Conservation (phyloP, 2,888 invertebrate species). For the Serripes groenlandicus region DNA sequence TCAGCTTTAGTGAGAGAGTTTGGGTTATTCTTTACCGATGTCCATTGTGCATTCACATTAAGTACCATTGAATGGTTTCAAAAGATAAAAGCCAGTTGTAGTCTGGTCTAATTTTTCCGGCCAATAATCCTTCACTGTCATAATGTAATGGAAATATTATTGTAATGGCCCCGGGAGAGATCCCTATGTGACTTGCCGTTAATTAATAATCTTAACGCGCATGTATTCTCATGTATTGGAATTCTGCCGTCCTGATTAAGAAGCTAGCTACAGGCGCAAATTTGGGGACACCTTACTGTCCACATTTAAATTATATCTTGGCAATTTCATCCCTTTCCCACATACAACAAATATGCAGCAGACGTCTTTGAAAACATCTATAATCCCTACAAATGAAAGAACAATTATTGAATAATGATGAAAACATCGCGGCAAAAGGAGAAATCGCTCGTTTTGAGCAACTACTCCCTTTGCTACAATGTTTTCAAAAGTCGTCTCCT, state of each 20-base stretch:
- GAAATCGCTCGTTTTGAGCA: no score
- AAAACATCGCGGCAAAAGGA: no score
- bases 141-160: constrained; percentile 59
- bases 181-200: constrained; percentile 30
- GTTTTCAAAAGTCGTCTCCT: no score
- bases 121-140: constrained; percentile 54
- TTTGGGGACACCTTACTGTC: no score
- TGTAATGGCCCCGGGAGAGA: constrained; percentile 47
- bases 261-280: constrained; percentile 45
- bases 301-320: no score
- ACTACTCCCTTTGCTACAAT: no score
- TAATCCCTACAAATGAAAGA: no score
- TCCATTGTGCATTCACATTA: neutral
- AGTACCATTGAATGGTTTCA: constrained; percentile 12
- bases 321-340: no score
- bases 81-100: constrained; percentile 19
- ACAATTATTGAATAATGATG: no score
- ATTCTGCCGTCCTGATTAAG: constrained; percentile 41
- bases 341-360: neutral
- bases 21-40: neutral
- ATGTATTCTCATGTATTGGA: constrained; percentile 51
- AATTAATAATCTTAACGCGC: constrained; percentile 55
- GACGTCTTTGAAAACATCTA: neutral
- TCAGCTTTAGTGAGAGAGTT: no score
- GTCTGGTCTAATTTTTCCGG: constrained; percentile 33